Evolutionary conservation across 2,797 vertebrate genomes (phyloP).

Genomic region (Perodicticus potto): DNA sequence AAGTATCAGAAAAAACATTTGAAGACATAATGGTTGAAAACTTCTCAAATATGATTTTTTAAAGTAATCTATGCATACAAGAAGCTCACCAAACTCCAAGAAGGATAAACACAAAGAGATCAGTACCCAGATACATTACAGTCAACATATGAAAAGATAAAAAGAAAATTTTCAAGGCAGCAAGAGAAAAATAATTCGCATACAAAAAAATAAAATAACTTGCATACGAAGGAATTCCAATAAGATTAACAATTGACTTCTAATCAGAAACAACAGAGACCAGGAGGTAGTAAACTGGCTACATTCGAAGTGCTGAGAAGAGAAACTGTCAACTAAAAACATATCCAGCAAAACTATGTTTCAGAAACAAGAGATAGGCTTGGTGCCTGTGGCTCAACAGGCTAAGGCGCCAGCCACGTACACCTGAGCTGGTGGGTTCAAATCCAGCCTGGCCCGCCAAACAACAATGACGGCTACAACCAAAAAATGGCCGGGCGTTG

Average conservation of each 20-base stretch:
- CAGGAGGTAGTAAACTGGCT: neutral
- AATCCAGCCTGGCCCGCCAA: too few species aligned
- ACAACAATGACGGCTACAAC: too few species aligned
- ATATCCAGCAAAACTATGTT: neutral
- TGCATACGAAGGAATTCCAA: neutral
- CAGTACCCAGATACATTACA: neutral
- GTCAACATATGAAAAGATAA: neutral
- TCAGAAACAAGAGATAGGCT: neutral
- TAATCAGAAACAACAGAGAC: neutral
- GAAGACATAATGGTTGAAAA: neutral
- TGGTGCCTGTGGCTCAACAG: too few species aligned
- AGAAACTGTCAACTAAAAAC: neutral
- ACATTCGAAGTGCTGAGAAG: neutral
- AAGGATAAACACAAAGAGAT: neutral
- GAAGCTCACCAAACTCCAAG: neutral
- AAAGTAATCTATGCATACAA: neutral
- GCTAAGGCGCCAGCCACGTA: too few species aligned
- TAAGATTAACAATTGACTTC: constrained; percentile 13
- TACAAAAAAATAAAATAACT: neutral
- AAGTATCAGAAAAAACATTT: neutral
- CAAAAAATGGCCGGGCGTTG: too few species aligned
- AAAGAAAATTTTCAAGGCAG: neutral
- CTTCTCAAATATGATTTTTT: neutral
- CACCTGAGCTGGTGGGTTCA: too few species aligned
- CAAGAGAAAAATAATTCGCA: constrained; percentile 13